phyloP scores from a whole-genome alignment of 2,113 vertebrate species.

The Porphyrio hochstetteri region DNA sequence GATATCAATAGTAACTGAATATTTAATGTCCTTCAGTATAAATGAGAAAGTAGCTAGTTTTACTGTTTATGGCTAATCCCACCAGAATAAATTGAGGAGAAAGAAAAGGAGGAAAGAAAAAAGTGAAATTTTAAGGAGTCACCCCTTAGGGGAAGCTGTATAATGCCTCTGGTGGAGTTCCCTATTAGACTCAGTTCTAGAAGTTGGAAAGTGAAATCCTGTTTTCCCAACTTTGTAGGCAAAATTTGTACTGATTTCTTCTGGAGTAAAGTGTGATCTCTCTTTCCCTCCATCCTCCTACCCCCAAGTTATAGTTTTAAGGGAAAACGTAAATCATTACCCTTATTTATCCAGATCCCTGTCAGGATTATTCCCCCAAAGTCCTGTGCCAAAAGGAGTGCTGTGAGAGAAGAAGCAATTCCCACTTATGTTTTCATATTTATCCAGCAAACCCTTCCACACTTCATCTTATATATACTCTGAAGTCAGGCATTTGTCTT shows the following conservation, averaged over 20 bases:
- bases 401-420: neutral
- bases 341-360: neutral
- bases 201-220: neutral
- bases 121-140: neutral
- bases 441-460: neutral
- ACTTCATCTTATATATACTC: neutral
- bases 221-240: neutral
- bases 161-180: neutral
- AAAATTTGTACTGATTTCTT: neutral
- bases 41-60: neutral
- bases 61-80: neutral
- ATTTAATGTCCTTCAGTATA: neutral
- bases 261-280: neutral
- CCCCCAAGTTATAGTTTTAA: neutral
- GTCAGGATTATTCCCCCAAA: neutral
- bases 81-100: neutral
- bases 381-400: neutral
- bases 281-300: neutral
- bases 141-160: neutral
- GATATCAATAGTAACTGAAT: neutral
- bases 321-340: neutral
- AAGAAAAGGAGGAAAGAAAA: neutral
- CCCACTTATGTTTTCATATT: neutral
- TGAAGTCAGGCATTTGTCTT: conserved; percentile 22
- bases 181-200: neutral